Percentiles rank a stretch among this genome's conserved stretches.
Conservation (phyloP, 2,113 vertebrate genomes). For the Ptilorrhoa leucosticta region DNA sequence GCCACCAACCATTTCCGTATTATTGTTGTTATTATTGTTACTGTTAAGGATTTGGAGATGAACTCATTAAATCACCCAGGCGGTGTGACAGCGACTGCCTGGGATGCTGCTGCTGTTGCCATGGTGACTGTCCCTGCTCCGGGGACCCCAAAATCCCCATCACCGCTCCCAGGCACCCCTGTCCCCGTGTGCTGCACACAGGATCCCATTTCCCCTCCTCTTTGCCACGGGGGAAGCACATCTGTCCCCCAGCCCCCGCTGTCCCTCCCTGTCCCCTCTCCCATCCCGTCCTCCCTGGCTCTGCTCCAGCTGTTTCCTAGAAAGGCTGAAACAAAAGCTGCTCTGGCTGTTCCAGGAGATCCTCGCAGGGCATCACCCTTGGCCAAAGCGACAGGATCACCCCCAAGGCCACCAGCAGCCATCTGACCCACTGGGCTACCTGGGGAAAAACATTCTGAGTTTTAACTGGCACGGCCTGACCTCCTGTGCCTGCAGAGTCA, state of each 20-base stretch:
- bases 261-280: background rate
- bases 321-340: conserved; percentile 45
- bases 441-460: background rate
- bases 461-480: background rate
- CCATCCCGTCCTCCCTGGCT: background rate
- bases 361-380: background rate
- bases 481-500: background rate
- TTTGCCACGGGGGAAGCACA: background rate
- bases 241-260: background rate
- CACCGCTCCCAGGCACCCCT: background rate
- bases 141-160: conserved; percentile 28
- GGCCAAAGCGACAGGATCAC: background rate
- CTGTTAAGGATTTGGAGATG: conserved; percentile 18
- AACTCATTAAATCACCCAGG: conserved; percentile 40
- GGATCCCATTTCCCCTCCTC: background rate
- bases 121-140: conserved; percentile 61
- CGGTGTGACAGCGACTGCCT: conserved; percentile 55
- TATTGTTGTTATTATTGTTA: background rate
- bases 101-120: conserved; percentile 72
- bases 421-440: accelerated
- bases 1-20: background rate
- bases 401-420: background rate
- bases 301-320: conserved; percentile 43
- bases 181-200: background rate
- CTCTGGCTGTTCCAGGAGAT: background rate